Base-by-base conservation (phyloP, 1,140 invertebrate genomes). In the Zophobas atratus region DNA sequence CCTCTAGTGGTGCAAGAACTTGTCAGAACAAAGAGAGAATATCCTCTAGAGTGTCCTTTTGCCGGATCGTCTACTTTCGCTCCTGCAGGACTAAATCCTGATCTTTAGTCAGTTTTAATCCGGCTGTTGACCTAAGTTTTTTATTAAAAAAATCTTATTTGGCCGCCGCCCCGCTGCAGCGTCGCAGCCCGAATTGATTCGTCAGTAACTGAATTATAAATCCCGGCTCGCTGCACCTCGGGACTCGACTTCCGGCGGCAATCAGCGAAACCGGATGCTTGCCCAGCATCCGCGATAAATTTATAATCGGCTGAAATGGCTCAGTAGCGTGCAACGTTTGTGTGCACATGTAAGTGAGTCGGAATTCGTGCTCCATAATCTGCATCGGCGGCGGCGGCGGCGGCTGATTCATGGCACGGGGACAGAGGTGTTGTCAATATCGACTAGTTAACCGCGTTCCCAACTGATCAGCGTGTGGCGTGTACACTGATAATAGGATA, bases 211-310 rank as follows among this genome's bases (percentile, higher is more conserved):
- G 76, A 81, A 81, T 81, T 81, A 81, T 81, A 74, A 79, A 81
- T 71, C 74, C 76, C 75, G 78, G 72, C 76, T 81, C 78, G 76
- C 48, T 81, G 80, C 80, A 81, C 79, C 76, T 76, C 71, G 80
- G 80, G 74, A 74, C 76, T 76, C 48, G 46, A 75, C 78, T 81
- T 81, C 80, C 80, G 80, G 8, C 73, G 80, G 78, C 78, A 81
- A 81, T 81, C 80, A 81, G 78, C 76, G 56, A 81, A 79, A 79
- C 78, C 80, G 80, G 80, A 81, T 77, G 80, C 73, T 77, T 70
- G 78, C 46, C 78, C 76, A 75, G 74, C 72, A 75, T 81, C 74
- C 80, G 78, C 80, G 78, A 81, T 81, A 81, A 81, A 81, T 81
- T 81, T 79, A 79, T 81, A 81, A 81, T 81, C 75, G 78, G 55